phyloP scores from a whole-genome alignment of 1,140 invertebrate species.

The Hycleus cichorii region DNA sequence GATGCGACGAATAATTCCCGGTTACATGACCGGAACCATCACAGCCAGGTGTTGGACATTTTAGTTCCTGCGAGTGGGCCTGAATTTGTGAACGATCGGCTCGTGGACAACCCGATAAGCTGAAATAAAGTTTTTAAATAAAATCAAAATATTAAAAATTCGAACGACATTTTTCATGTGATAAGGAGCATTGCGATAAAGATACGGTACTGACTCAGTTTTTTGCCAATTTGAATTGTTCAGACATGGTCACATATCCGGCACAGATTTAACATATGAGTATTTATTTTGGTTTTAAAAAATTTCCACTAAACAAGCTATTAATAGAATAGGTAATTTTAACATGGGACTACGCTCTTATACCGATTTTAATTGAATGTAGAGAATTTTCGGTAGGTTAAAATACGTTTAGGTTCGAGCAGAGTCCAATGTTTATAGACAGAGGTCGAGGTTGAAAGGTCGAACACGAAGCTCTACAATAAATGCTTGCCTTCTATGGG shows the following conservation, averaged over 20 bases:
- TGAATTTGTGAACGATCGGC: slow-evolving; percentile 68
- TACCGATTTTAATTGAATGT: slow-evolving; percentile 2
- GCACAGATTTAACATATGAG: not conserved
- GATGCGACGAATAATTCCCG: slow-evolving; percentile 80
- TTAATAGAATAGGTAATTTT: not conserved
- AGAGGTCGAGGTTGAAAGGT: not conserved
- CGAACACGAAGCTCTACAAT: slow-evolving; percentile 14
- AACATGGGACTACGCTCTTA: slow-evolving; percentile 8
- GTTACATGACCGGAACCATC: slow-evolving; percentile 83
- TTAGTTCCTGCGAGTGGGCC: slow-evolving; percentile 70
- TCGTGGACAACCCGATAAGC: slow-evolving; percentile 68
- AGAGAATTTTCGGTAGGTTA: too few species aligned
- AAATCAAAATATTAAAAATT: too few species aligned
- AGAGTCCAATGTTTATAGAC: slow-evolving; percentile 9
- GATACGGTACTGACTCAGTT: slow-evolving; percentile 28
- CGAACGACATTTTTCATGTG: too few species aligned
- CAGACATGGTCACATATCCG: slow-evolving; percentile 22
- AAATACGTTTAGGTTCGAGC: slow-evolving; percentile 9
- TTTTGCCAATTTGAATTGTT: slow-evolving; percentile 18
- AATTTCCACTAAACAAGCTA: not conserved
- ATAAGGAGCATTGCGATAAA: not conserved
- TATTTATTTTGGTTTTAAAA: not conserved
- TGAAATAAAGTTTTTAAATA: slow-evolving; percentile 32
- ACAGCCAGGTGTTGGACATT: slow-evolving; percentile 88
- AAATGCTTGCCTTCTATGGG: slow-evolving; percentile 57